Base-by-base conservation (phyloP, 2,888 invertebrate genomes). In the Heliothis peltigera region DNA sequence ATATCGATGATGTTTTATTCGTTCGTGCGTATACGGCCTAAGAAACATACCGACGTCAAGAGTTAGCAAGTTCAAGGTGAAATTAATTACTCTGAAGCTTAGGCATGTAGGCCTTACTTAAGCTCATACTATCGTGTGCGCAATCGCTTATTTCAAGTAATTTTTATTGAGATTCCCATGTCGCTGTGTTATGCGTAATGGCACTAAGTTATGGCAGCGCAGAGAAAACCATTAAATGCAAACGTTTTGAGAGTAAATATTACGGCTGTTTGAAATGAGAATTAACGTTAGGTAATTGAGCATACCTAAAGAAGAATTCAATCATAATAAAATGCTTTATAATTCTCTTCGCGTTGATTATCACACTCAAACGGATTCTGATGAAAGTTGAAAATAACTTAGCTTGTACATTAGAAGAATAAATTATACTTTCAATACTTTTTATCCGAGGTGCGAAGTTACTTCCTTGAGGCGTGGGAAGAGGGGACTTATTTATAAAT, bases 81-180 rank as follows among this genome's bases (percentile, higher is more conserved):
- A 39, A 46, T 46, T 52, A 51, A 69, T 63, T 56, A 39, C 54
- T 46, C 53, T 21, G 25, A 39, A 48, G 72, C 25, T 32, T 8
- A n/a, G 46, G 75, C 68, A 74, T 79, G 70, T 60, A 69, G 59
- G 42, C 60, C 62, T 67, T 51, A 56, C 64, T 55, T 63, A 69
- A 35, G 22, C 55, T 28, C 75, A 67, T 81, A 47, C 57, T 62
- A 67, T 58, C 39, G 17, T 58, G 22, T 53, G 54, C 39, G 53
- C 52, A 39, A 39, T 12, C 46, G 59, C 44, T 62, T 74, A 49
- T 55, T 61, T 39, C 47, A 47, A 79, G 53, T 32, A 64, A 64
- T 78, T 67, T 75, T 75, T 79, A 78, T 78, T 78, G 71, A 67
- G 44, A 81, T 78, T 81, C 77, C 77, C 51, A 58, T 48, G 57